These are phyloP conservation scores for Conus betulinus DNA, from an alignment of 1,140 invertebrate species.

Conservation along the genomic window DNA sequence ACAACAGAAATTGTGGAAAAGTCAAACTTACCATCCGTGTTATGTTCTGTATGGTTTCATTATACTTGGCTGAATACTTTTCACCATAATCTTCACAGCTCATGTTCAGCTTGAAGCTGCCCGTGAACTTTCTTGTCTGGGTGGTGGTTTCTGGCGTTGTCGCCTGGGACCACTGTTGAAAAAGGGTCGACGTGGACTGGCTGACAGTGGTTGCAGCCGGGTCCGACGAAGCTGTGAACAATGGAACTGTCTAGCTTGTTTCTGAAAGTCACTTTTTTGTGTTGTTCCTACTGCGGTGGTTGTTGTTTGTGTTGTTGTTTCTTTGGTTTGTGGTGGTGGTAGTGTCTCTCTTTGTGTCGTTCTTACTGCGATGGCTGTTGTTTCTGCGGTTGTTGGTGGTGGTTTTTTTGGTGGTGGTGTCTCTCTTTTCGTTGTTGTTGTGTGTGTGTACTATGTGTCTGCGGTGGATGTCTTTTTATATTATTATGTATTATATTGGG, in stretches of 20 bases:
- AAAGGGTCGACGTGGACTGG: background rate
- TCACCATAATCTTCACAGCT: background rate
- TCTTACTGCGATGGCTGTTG: conserved; percentile 12
- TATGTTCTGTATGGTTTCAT: background rate
- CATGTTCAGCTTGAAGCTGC: background rate
- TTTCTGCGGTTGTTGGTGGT: background rate
- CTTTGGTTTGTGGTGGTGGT: conserved; percentile 19
- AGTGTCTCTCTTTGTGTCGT: background rate
- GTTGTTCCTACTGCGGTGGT: background rate
- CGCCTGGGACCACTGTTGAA: background rate
- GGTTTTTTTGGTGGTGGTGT: background rate
- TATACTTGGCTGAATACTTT: background rate
- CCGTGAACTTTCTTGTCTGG: background rate
- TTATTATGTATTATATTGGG: too few relatives aligned
- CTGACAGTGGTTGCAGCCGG: conserved; percentile 22
- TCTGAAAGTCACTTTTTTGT: background rate
- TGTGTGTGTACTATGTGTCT: background rate
- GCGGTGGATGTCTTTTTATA: background rate
- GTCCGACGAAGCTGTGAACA: too few relatives aligned
- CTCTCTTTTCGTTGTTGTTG: background rate
- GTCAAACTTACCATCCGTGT: background rate
- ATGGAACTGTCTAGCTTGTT: background rate
- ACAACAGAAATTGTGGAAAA: background rate
- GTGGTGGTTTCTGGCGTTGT: background rate
- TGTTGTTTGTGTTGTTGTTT: conserved; percentile 29